Conservation (phyloP, 2,113 vertebrate species). For the Calyptomena viridis region DNA sequence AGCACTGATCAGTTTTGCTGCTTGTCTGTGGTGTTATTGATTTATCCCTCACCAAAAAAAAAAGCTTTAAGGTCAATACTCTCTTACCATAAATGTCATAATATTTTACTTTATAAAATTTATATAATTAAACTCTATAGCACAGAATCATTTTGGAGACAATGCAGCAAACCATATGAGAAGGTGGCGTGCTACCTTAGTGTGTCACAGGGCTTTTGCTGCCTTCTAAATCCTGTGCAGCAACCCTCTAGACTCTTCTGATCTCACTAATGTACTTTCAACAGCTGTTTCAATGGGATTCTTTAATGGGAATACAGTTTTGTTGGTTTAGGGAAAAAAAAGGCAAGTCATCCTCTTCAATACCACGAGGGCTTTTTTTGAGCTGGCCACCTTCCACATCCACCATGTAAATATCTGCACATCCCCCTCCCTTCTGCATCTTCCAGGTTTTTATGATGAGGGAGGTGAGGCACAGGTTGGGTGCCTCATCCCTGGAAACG, state of each 20-base stretch:
- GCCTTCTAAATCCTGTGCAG: background rate
- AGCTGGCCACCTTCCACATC: background rate
- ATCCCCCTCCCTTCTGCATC: background rate
- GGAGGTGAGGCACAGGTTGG: background rate
- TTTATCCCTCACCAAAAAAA: background rate
- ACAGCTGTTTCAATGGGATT: background rate
- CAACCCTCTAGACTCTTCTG: background rate
- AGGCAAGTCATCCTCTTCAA: background rate
- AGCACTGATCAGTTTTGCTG: background rate
- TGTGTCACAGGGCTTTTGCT: background rate
- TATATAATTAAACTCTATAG: background rate
- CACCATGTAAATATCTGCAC: background rate
- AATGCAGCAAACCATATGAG: background rate
- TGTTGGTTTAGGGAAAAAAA: background rate
- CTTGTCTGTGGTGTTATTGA: background rate
- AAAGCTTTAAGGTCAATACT: background rate
- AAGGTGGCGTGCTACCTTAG: background rate
- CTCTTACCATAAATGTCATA: background rate
- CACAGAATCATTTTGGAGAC: background rate
- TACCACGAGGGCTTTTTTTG: rapidly evolving
- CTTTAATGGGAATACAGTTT: background rate
- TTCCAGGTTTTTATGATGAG: background rate
- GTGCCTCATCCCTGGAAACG: background rate
- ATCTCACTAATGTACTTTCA: background rate
- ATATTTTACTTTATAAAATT: background rate